Evolutionary conservation across 2,797 vertebrate genomes (phyloP), one percentile per base, ranked within the genome.

Genomic region (Remorina albescens): DNA sequence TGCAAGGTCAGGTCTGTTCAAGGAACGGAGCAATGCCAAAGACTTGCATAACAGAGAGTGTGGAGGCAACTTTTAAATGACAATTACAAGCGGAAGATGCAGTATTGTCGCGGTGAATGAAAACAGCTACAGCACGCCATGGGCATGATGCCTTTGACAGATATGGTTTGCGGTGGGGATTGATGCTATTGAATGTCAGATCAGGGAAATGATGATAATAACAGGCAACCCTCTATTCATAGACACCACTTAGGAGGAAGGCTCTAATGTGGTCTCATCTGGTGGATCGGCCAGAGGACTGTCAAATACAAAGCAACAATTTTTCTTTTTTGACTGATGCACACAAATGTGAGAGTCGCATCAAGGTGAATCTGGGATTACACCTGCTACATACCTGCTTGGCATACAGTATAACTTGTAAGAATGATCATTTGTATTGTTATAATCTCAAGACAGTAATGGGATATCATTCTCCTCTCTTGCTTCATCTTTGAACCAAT

Each of bases 211-310:
- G 10, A 54, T n/a, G 10, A 57, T 57, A 47, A 62, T 49, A 42
- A 58, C 39, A 59, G 13, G 13, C 25, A 56, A 26, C 0, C 19
- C n/a, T 56, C 30, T 39, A 21, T 68, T 75, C 37, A 71, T 46
- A 63, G 36, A 49, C 47, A 69, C 1, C 2, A 18, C 16, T 21
- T 32, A 13, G 41, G 36, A 67, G 13, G 28, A 77, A 21, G 21
- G 19, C 44, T 2, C 10, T 26, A 64, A 53, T 41, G 13, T 49
- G 46, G 21, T 51, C 28, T 41, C 2, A 8, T 16, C 60, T 46
- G 49, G 49, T 56, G 11, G 56, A 41, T 71, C 34, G 70, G 26
- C 58, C 42, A 50, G 44, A 36, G 36, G 28, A 18, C 32, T 54
- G 44, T 67, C 15, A 34, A 46, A 32, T 13, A 47, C n/a, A 16